Conservation (phyloP, 2,888 invertebrate species). For the Noctua janthe region DNA sequence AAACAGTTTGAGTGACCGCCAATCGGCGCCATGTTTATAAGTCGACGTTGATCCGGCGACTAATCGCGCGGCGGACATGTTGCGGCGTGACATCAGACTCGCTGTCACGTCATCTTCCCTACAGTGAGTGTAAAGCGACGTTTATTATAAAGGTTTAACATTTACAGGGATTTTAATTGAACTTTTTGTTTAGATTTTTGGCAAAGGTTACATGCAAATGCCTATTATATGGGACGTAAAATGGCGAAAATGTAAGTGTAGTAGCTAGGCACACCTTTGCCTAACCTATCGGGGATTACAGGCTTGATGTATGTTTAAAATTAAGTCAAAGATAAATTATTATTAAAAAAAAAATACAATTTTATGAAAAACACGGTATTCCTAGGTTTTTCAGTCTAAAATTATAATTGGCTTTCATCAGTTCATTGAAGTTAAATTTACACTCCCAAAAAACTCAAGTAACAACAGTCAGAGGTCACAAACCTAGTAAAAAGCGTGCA, state of each 20-base stretch:
- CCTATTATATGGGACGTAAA: neutral
- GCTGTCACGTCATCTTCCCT: conserved; percentile 43
- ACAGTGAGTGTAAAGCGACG: conserved; percentile 29
- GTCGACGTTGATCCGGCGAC: conserved; percentile 58
- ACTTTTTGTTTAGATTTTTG: neutral
- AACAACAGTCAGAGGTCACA: conserved; percentile 3
- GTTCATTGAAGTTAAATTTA: neutral
- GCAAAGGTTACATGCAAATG: neutral
- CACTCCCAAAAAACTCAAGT: neutral
- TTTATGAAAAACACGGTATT: neutral
- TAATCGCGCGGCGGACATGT: conserved; percentile 56
- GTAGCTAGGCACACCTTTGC: no score
- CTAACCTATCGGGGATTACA: neutral
- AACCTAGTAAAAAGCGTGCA: conserved; percentile 35
- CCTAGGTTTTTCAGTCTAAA: neutral
- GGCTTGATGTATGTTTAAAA: neutral
- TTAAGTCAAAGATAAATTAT: neutral
- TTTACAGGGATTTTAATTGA: neutral
- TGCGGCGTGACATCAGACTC: conserved; percentile 52
- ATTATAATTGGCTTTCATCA: neutral
- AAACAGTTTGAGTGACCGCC: conserved; percentile 57
- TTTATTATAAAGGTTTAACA: conserved; percentile 25
- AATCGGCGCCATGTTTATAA: conserved; percentile 55
- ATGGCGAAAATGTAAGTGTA: neutral
- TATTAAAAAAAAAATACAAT: neutral